These are phyloP conservation scores for Nineta flava DNA, from an alignment of 2,888 invertebrate species.

Conservation along the genomic window DNA sequence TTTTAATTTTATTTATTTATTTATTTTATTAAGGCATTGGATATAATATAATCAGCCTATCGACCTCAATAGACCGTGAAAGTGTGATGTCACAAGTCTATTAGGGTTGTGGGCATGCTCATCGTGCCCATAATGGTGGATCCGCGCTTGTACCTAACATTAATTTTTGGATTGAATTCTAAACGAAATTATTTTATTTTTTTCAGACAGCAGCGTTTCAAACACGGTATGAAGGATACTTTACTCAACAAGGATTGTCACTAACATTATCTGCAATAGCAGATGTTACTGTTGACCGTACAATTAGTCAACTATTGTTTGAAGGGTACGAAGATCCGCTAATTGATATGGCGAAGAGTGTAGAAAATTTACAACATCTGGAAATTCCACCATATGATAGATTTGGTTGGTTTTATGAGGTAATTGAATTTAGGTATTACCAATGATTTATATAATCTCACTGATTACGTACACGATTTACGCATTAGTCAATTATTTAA, in stretches of 20 bases:
- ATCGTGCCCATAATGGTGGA: too few species aligned
- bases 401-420: conserved; percentile 76
- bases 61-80: too few species aligned
- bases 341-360: conserved; percentile 43
- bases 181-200: conserved; percentile 7
- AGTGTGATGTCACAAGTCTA: too few species aligned
- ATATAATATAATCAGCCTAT: too few species aligned
- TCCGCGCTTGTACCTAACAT: too few species aligned
- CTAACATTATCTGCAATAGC: conserved; percentile 34
- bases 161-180: neutral
- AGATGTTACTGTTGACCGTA: conserved; percentile 39
- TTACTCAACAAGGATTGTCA: conserved; percentile 42
- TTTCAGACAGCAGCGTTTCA: conserved; percentile 41
- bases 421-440: conserved; percentile 18
- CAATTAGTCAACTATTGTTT: conserved; percentile 55
- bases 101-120: too few species aligned
- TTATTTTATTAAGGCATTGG: too few species aligned
- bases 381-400: conserved; percentile 45
- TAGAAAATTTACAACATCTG: conserved; percentile 32
- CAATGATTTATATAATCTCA: too few species aligned
- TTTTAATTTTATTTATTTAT: too few species aligned
- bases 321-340: conserved; percentile 65
- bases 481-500: too few species aligned
- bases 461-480: too few species aligned
- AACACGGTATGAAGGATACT: conserved; percentile 37